These are phyloP conservation scores for Bombus breviceps DNA, from an alignment of 1,140 invertebrate species.

Conservation along the genomic window DNA sequence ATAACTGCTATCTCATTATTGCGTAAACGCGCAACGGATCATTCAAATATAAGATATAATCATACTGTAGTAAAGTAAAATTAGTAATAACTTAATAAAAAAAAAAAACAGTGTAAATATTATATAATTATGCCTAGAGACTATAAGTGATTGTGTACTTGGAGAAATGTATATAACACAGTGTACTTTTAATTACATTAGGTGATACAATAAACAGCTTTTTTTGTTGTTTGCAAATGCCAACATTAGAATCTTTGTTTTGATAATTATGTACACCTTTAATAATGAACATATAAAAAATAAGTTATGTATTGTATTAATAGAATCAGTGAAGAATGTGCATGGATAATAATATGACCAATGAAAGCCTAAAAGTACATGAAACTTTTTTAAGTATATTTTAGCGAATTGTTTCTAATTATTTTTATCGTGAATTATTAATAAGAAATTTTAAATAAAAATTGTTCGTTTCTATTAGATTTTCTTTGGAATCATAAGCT, in stretches of 20 bases:
- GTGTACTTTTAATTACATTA: conserved; percentile 83
- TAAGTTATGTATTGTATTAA: conserved; percentile 38
- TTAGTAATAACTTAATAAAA: conserved; percentile 77
- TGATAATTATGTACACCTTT: conserved; percentile 41
- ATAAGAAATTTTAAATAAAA: conserved; percentile 45
- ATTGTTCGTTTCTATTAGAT: conserved; percentile 28
- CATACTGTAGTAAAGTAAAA: conserved; percentile 75
- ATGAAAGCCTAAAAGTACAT: conserved; percentile 13
- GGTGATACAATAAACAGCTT: conserved; percentile 82
- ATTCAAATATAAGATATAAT: conserved; percentile 69
- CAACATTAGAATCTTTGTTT: conserved; percentile 59
- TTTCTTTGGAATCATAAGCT: conserved; percentile 5
- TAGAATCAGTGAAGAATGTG: conserved; percentile 21
- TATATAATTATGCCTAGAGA: conserved; percentile 80
- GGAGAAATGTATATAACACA: conserved; percentile 83
- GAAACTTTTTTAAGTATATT: conserved; percentile 11
- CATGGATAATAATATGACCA: conserved; percentile 15
- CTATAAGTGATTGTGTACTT: conserved; percentile 82
- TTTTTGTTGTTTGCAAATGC: conserved; percentile 82
- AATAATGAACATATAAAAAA: conserved; percentile 22
- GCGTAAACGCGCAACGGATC: conserved; percentile 74
- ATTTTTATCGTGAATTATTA: conserved; percentile 36
- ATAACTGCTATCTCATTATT: conserved; percentile 79
- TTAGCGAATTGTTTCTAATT: conserved; percentile 37
- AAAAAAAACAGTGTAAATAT: conserved; percentile 71